Evolutionary conservation across 2,888 invertebrate genomes (phyloP), one percentile per base, ranked within the genome.

Genomic region (Volucella inanis): DNA sequence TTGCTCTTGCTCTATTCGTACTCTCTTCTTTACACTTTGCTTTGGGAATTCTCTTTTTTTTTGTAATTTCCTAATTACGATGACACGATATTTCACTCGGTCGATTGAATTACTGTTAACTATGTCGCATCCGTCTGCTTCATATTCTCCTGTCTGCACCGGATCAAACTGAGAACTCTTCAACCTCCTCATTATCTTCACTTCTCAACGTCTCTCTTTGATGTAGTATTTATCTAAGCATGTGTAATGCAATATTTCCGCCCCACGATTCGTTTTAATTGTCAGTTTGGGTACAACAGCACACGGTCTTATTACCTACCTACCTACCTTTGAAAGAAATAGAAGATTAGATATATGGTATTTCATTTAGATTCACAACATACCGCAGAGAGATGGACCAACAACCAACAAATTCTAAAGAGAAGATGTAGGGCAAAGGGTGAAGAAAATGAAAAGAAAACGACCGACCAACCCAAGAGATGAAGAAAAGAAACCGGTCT

Each of bases 211-310:
- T 50, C 31, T n/a, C 55, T 31, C 31, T 31, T 31, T 31, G 31
- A 4, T 31, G 31, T 6, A 31, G 31, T 6, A 31, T 31, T 31
- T 31, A 41, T 43, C 70, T 79, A 75, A 84, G 79, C 80, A 80
- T 80, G 80, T 80, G 84, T 80, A 84, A 84, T 80, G 64, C 65
- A 84, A 84, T 84, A 84, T 84, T 84, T 84, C 84, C 84, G 84
- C 84, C 70, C 84, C 45, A 50, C 80, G 75, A 71, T 80, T 84
- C 80, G 70, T 80, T 84, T 80, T 79, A 84, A 84, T 84, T 80
- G 84, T 76, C 70, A 62, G 18, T 15, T 54, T 77, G 61, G 61
- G 68, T 70, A 55, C 62, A 61, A 54, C 50, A 43, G 67, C 61
- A 67, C 54, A 67, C 67, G 57, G 45, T 68, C 50, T 10, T n/a